These are phyloP conservation scores for Phyllopteryx taeniolatus DNA, from an alignment of 2,113 vertebrate species.

Conservation along the genomic window DNA sequence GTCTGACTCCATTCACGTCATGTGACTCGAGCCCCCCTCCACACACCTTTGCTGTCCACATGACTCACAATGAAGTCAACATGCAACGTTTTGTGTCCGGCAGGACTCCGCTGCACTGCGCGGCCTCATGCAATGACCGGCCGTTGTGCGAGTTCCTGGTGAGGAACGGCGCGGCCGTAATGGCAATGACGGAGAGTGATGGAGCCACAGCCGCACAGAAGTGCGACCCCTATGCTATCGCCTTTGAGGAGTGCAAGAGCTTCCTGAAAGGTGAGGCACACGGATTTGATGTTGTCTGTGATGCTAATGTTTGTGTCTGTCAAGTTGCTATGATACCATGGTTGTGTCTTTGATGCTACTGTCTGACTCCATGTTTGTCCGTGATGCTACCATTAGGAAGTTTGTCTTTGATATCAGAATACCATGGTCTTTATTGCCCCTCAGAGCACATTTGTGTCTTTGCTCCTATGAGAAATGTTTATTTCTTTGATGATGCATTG, in stretches of 20 bases:
- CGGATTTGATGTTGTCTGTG: neutral
- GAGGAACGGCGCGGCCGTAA: constrained; percentile 81
- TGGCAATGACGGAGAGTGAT: constrained; percentile 83
- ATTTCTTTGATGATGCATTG: too few species aligned
- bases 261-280: constrained; percentile 79
- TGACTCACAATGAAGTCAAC: neutral
- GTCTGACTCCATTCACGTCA: too few species aligned
- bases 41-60: too few species aligned
- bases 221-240: constrained; percentile 83
- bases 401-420: neutral
- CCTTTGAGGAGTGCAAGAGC: constrained; percentile 79
- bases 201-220: constrained; percentile 82
- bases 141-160: constrained; percentile 82
- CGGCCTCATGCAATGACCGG: constrained; percentile 87
- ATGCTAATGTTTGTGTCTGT: neutral
- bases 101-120: constrained; percentile 89
- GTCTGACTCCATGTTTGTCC: too few species aligned
- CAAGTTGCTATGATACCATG: neutral
- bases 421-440: too few species aligned
- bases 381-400: too few species aligned
- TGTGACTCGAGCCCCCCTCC: too few species aligned
- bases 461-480: too few species aligned
- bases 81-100: neutral
- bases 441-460: too few species aligned
- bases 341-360: too few species aligned